These are phyloP conservation scores for Dicaeum eximium DNA, from an alignment of 2,113 vertebrate species.

Conservation along the genomic window DNA sequence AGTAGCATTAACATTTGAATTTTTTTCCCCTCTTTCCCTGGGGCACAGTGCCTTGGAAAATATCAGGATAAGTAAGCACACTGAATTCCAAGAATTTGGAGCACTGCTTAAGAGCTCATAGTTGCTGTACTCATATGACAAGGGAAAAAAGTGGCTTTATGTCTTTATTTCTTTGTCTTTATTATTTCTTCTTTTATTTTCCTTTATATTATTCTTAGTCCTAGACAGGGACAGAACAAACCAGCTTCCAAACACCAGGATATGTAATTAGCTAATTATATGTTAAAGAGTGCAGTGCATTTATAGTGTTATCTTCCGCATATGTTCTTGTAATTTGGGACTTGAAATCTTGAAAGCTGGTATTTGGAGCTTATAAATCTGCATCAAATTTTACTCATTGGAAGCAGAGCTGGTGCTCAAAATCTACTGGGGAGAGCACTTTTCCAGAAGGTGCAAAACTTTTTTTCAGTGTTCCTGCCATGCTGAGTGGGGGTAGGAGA, in stretches of 20 bases:
- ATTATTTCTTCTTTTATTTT: neutral
- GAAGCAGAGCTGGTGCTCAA: neutral
- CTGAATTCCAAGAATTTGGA: neutral
- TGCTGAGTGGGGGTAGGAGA: neutral
- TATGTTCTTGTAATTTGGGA: neutral
- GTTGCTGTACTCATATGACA: neutral
- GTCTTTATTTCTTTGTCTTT: neutral
- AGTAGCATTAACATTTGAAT: neutral
- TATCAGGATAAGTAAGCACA: neutral
- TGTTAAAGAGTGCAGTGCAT: neutral
- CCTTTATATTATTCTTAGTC: neutral
- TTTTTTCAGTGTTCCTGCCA: neutral
- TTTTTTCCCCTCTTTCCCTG: too few relatives aligned
- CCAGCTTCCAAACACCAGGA: neutral
- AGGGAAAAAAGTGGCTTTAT: fast-evolving
- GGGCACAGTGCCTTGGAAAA: neutral
- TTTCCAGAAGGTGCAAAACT: neutral
- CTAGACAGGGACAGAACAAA: neutral
- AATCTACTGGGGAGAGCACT: neutral
- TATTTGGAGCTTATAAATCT: neutral
- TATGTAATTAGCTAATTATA: neutral
- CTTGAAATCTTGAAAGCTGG: neutral
- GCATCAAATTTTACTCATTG: neutral
- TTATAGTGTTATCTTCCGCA: neutral
- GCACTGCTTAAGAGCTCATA: fast-evolving